Conservation (phyloP, 2,888 invertebrate species). For the Stomorhina lunata region DNA sequence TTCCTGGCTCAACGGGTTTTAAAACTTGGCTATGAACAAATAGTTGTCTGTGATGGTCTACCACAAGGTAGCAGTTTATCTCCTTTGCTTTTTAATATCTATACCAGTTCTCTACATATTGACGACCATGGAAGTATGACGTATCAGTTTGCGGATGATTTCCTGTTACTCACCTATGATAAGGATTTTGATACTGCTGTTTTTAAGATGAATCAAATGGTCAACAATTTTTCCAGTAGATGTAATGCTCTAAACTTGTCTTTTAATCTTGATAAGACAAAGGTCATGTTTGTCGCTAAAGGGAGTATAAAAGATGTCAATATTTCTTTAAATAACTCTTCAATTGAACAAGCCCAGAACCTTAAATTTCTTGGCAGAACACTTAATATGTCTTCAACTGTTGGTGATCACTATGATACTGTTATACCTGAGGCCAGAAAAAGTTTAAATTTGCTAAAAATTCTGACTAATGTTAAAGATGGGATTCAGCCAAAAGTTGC, state of each 20-base stretch:
- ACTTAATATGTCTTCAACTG: neutral
- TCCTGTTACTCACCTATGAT: neutral
- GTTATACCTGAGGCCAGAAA: neutral
- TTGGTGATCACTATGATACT: neutral
- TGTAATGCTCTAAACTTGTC: neutral
- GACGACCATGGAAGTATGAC: neutral
- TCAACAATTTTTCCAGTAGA: neutral
- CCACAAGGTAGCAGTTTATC: too few relatives aligned
- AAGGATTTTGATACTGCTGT: neutral
- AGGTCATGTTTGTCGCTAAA: conserved; percentile 5
- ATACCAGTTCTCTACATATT: neutral
- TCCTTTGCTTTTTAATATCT: conserved; percentile 14
- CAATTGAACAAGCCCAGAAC: neutral
- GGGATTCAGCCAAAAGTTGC: neutral
- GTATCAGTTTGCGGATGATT: conserved; percentile 28
- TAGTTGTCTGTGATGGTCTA: neutral
- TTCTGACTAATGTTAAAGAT: neutral
- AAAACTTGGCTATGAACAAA: neutral
- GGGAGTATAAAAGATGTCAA: neutral
- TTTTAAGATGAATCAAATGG: neutral
- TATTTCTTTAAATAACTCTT: neutral
- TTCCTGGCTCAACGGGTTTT: neutral
- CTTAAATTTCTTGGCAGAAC: conserved; percentile 29
- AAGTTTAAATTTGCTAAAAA: neutral
- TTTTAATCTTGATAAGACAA: neutral